Evolutionary conservation across 1,140 invertebrate genomes (phyloP).

Genomic region (Drosophila sechellia): DNA sequence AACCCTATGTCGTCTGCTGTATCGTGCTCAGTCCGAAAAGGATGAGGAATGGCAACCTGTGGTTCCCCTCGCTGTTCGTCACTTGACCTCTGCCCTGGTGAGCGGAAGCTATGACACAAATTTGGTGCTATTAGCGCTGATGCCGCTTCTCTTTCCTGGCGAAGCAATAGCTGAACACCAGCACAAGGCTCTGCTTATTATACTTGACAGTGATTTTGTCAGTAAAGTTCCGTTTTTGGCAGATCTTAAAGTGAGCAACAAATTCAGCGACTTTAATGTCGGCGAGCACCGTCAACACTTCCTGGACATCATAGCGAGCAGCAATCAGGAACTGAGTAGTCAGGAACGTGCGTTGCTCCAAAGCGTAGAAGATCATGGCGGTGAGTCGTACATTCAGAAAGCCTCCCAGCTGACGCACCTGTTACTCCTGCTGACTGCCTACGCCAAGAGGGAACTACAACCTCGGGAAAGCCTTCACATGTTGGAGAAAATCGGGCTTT

Average conservation of each 20-base stretch:
- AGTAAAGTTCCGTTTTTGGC: conserved; percentile 52
- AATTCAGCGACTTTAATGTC: conserved; percentile 35
- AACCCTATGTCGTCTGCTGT: conserved; percentile 68
- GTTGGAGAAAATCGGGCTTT: conserved; percentile 40
- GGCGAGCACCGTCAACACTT: conserved; percentile 65
- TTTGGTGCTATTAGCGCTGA: conserved; percentile 67
- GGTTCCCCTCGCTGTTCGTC: conserved; percentile 81
- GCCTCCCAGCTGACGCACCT: conserved; percentile 65
- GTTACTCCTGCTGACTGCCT: conserved; percentile 71
- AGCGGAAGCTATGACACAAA: conserved; percentile 62
- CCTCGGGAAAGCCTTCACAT: conserved; percentile 54
- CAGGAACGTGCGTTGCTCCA: conserved; percentile 53
- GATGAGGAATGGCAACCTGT: conserved; percentile 81
- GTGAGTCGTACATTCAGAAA: conserved; percentile 42
- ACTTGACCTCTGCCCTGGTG: conserved; percentile 59
- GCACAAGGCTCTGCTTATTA: conserved; percentile 32
- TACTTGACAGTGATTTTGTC: conserved; percentile 61
- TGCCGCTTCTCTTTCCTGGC: conserved; percentile 71
- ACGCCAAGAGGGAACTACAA: conserved; percentile 37
- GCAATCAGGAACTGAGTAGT: conserved; percentile 19
- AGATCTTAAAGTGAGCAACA: conserved; percentile 29
- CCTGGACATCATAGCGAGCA: conserved; percentile 61
- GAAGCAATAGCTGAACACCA: conserved; percentile 13
- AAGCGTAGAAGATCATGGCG: conserved; percentile 64
- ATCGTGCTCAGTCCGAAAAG: conserved; percentile 55